phyloP scores from a whole-genome alignment of 2,888 invertebrate species.

The Caenorhabditis imperialis region DNA sequence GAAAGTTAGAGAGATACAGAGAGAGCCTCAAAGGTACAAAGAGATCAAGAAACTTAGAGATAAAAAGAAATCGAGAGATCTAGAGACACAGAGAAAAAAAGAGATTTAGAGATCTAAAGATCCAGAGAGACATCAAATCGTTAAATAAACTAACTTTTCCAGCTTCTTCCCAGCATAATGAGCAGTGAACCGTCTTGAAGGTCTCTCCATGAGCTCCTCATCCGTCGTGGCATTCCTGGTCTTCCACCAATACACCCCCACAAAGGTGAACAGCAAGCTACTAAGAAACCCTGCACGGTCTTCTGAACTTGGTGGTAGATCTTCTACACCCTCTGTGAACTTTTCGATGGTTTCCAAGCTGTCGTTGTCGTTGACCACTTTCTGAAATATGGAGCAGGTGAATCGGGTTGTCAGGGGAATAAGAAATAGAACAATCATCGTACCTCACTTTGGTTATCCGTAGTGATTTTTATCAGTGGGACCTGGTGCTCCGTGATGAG shows the following conservation, averaged over 20 bases:
- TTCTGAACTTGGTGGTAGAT: slow-evolving; percentile 32
- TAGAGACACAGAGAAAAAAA: no score
- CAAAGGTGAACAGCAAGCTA: slow-evolving; percentile 18
- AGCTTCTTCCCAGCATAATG: slow-evolving; percentile 1
- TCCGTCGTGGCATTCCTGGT: slow-evolving; percentile 24
- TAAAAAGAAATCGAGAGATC: no score
- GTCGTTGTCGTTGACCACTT: neutral
- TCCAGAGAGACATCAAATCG: no score
- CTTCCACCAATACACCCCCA: slow-evolving; percentile 33
- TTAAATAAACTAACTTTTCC: no score
- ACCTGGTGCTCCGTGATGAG: neutral
- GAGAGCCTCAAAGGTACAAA: no score
- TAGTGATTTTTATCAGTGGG: neutral
- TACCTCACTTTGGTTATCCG: no score
- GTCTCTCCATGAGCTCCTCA: slow-evolving; percentile 27
- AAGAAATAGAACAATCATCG: neutral
- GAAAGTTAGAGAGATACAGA: neutral
- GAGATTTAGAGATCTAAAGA: no score
- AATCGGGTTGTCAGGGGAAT: neutral
- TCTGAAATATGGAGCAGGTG: neutral
- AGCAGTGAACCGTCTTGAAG: slow-evolving; percentile 21
- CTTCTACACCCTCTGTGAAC: neutral
- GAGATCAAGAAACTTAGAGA: no score
- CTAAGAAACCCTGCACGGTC: slow-evolving; percentile 25
- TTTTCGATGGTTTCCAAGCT: neutral